Conservation (phyloP, 2,888 invertebrate species). For the Myopa tessellatipennis region DNA sequence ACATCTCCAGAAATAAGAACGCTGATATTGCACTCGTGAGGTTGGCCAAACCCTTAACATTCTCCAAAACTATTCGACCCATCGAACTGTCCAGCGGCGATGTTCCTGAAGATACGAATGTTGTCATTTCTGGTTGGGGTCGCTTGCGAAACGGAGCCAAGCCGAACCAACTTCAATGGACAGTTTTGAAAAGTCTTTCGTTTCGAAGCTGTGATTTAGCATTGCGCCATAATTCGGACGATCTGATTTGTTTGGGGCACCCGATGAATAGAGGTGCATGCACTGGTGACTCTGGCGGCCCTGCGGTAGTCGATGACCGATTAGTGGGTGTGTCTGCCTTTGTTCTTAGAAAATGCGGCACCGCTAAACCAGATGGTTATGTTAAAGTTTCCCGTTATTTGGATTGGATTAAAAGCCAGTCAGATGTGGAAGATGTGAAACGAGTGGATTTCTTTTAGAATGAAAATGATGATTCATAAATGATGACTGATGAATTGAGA, state of each 20-base stretch:
- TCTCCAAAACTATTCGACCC: constrained; percentile 49
- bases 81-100: constrained; percentile 49
- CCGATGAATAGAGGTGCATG: not conserved
- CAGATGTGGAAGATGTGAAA: not conserved
- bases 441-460: no score
- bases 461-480: no score
- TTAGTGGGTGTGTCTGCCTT: not conserved
- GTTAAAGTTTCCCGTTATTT: not conserved
- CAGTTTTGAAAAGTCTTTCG: not conserved
- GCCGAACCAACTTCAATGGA: not conserved
- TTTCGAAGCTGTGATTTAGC: not conserved
- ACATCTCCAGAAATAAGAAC: constrained; percentile 41
- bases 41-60: constrained; percentile 48
- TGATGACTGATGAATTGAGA: no score
- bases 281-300: not conserved
- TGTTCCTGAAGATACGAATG: constrained; percentile 47
- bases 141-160: constrained; percentile 40
- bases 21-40: constrained; percentile 60
- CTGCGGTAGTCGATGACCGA: not conserved
- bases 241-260: not conserved
- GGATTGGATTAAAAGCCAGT: not conserved
- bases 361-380: not conserved
- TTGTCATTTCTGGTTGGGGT: constrained; percentile 63
- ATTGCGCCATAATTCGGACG: not conserved
- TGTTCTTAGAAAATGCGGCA: not conserved